Conservation (phyloP, 2,888 invertebrate species). For the Smittia sp. region DNA sequence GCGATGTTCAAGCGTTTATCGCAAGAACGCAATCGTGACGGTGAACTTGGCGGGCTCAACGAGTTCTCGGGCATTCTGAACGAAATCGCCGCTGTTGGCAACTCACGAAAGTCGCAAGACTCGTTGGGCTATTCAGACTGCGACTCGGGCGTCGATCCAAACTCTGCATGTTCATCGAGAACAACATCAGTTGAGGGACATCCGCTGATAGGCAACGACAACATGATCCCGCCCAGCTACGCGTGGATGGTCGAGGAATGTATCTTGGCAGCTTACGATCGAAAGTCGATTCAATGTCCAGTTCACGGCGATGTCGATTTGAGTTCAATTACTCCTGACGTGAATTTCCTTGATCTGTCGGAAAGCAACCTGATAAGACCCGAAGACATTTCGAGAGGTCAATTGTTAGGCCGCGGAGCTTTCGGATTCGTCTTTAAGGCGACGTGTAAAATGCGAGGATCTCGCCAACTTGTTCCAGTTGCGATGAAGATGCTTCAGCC, state of each 20-base stretch:
- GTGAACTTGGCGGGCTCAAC: slow-evolving; percentile 50
- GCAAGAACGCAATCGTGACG: slow-evolving; percentile 32
- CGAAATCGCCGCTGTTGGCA: slow-evolving; percentile 43
- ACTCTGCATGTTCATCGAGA: slow-evolving; percentile 75
- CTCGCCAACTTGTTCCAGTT: slow-evolving; percentile 64
- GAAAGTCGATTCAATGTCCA: slow-evolving; percentile 70
- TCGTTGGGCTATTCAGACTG: slow-evolving; percentile 73
- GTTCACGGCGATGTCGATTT: slow-evolving; percentile 73
- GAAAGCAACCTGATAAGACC: slow-evolving; percentile 76
- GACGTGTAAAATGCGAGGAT: slow-evolving; percentile 61
- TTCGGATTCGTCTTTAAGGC: slow-evolving; percentile 96
- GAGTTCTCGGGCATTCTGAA: slow-evolving; percentile 42
- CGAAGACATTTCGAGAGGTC: slow-evolving; percentile 74
- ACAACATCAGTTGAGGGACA: slow-evolving; percentile 81
- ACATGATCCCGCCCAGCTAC: slow-evolving; percentile 57
- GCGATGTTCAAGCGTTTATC: slow-evolving; percentile 38
- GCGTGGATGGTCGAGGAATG: slow-evolving; percentile 96
- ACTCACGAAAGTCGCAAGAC: slow-evolving; percentile 56
- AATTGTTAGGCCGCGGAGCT: slow-evolving; percentile 88
- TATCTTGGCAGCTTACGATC: slow-evolving; percentile 80
- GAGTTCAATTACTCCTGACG: slow-evolving; percentile 86
- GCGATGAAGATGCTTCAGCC: slow-evolving; percentile 97
- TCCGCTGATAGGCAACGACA: slow-evolving; percentile 55
- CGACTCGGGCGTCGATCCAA: slow-evolving; percentile 84
- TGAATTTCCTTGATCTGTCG: slow-evolving; percentile 85